These are phyloP conservation scores for Haliclystus octoradiatus DNA, from an alignment of 30 jellyfish, hydroid and myxozoan species.

Conservation along the genomic window DNA sequence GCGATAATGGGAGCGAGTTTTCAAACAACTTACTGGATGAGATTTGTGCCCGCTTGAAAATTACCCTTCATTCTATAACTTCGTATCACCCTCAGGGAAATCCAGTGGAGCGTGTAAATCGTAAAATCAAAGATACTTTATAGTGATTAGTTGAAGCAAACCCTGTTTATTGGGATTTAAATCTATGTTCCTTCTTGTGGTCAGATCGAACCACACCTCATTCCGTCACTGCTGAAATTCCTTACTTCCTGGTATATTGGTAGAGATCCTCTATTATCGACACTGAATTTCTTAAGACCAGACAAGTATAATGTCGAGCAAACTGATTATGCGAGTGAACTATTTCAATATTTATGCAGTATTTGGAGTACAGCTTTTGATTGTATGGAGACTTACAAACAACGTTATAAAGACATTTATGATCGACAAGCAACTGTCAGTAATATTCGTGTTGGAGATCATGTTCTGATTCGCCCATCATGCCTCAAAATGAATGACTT, in stretches of 20 bases:
- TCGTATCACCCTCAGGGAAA: background rate
- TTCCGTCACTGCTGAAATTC: background rate
- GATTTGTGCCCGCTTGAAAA: background rate
- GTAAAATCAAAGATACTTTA: background rate
- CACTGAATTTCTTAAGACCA: background rate
- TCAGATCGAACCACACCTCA: background rate
- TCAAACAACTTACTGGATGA: background rate
- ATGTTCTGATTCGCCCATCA: too few relatives aligned
- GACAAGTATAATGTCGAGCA: background rate
- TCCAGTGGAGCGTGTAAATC: background rate
- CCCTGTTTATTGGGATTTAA: background rate
- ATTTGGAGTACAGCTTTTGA: background rate
- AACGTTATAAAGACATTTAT: too few relatives aligned
- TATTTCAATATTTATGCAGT: background rate
- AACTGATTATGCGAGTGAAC: background rate
- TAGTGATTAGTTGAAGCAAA: background rate
- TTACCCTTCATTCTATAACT: background rate
- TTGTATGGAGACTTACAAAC: background rate
- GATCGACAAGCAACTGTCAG: too few relatives aligned
- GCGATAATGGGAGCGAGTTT: background rate
- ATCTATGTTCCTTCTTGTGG: background rate
- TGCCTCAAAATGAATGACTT: too few relatives aligned
- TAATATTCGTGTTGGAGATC: too few relatives aligned
- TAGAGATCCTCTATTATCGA: background rate
- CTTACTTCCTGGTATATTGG: background rate